Percentiles rank a stretch among this genome's conserved stretches.
Evolutionary conservation across 2,113 vertebrate species (phyloP).

Genomic region (Siniperca chuatsi): DNA sequence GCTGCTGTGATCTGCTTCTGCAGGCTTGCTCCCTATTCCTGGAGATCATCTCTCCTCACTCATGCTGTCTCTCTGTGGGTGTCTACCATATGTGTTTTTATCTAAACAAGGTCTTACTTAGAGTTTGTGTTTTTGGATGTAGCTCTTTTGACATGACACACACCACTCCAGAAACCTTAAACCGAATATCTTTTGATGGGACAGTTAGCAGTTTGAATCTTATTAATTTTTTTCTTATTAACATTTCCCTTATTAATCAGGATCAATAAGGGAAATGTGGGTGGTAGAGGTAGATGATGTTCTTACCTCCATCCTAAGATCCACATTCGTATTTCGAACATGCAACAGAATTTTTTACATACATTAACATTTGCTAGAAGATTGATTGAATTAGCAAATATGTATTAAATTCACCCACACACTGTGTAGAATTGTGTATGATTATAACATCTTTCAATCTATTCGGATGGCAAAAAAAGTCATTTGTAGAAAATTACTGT

Average conservation of each 20-base stretch:
- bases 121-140: background rate
- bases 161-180: background rate
- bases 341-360: background rate
- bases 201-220: background rate
- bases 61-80: constrained; percentile 39
- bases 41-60: constrained; percentile 66
- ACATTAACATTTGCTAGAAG: background rate
- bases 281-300: background rate
- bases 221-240: too few species aligned
- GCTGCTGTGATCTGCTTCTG: constrained; percentile 72
- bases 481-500: background rate
- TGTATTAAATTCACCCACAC: background rate
- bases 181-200: background rate
- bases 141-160: background rate
- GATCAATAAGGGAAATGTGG: background rate
- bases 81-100: constrained; percentile 18
- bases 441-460: background rate
- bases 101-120: background rate
- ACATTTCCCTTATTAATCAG: too few species aligned
- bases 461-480: background rate
- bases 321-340: background rate
- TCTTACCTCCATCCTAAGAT: background rate
- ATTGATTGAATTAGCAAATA: background rate
- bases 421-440: background rate
- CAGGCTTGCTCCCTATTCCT: constrained; percentile 38